Percentiles rank a stretch among this genome's conserved stretches.
These are phyloP conservation scores for Raja brachyura DNA, from an alignment of 2,113 vertebrate species.

Conservation along the genomic window DNA sequence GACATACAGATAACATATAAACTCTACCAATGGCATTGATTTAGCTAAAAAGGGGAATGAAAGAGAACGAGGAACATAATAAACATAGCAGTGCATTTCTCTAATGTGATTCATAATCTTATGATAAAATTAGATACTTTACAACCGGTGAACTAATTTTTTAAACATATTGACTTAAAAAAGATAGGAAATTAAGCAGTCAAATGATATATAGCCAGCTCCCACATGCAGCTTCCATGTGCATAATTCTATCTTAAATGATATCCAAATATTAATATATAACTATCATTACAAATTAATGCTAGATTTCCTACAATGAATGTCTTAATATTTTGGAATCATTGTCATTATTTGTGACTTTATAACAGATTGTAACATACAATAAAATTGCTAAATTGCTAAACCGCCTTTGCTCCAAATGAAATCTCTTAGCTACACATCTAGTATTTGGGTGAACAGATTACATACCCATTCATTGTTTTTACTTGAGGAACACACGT, in stretches of 20 bases:
- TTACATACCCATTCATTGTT: not conserved
- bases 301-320: not conserved
- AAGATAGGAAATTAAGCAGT: too few species aligned
- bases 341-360: not conserved
- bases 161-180: too few species aligned
- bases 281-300: not conserved
- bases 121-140: too few species aligned
- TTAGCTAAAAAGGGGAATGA: not conserved
- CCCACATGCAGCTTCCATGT: too few species aligned
- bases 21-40: not conserved
- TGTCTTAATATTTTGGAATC: not conserved
- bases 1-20: not conserved
- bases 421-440: not conserved
- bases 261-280: not conserved
- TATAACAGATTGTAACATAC: not conserved
- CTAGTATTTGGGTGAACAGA: too few species aligned
- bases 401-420: not conserved
- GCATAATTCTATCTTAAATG: not conserved
- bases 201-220: too few species aligned
- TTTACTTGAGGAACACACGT: not conserved
- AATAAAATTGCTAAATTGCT: not conserved
- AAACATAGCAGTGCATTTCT: not conserved
- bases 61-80: not conserved
- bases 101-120: too few species aligned
- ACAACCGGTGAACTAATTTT: too few species aligned